Evolutionary conservation across 2,888 invertebrate genomes (phyloP).

Genomic region (Pterobdella sp.): DNA sequence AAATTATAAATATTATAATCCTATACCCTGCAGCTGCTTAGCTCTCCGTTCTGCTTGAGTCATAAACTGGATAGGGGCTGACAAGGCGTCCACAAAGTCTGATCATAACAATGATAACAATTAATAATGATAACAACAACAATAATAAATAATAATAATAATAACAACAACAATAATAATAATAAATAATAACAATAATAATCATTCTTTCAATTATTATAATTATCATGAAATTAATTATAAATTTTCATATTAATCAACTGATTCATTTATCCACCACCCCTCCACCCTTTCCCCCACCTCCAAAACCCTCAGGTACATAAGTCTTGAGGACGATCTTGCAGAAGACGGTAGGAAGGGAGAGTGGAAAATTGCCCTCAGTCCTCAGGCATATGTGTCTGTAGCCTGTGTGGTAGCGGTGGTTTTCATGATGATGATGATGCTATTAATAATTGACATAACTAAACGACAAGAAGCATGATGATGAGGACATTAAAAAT

Average conservation of each 20-base stretch:
- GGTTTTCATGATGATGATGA: conserved; percentile 9
- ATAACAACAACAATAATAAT: background rate
- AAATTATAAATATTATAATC: background rate
- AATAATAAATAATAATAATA: background rate
- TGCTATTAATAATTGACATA: no score
- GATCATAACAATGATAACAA: conserved; percentile 16
- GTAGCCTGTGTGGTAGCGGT: conserved; percentile 61
- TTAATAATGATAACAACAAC: background rate
- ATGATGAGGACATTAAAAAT: background rate
- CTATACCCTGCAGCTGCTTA: conserved; percentile 75
- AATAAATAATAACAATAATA: background rate
- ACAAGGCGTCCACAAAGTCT: conserved; percentile 89
- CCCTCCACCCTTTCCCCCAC: conserved; percentile 52
- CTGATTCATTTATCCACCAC: background rate
- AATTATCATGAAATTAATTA: background rate
- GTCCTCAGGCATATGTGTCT: conserved; percentile 93
- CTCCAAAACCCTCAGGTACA: conserved; percentile 96
- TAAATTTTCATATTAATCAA: background rate
- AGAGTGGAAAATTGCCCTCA: conserved; percentile 98
- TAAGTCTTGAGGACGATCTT: conserved; percentile 98
- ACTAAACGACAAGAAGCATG: no score
- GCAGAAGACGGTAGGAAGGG: conserved; percentile 95
- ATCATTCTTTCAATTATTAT: background rate
- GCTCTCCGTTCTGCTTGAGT: conserved; percentile 59
- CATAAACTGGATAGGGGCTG: conserved; percentile 74